phyloP scores from a whole-genome alignment of 2,113 vertebrate genomes.

The human (Homo sapiens) region GRCh38 chr7:134991001-134991500 shows the following conservation, averaged over 20 bases:
- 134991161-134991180: background rate
- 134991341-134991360: background rate
- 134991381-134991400: background rate
- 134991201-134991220: background rate
- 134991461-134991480: no score
- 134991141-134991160: background rate
- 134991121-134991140: background rate
- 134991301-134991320: background rate
- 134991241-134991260: background rate
- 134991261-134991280: background rate
- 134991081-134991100: background rate
- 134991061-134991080: background rate
- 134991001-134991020: background rate
- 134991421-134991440: no score
- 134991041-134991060: background rate
- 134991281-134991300: background rate
- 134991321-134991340: background rate
- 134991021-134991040: background rate
- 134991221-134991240: background rate
- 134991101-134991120: background rate
- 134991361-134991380: background rate
- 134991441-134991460: no score
- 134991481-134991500: no score
- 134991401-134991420: no score
- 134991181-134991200: background rate